These are phyloP conservation scores for Umimayanthus kanabou DNA, from an alignment of 92 coral and sea anemone genomes.

Conservation along the genomic window DNA sequence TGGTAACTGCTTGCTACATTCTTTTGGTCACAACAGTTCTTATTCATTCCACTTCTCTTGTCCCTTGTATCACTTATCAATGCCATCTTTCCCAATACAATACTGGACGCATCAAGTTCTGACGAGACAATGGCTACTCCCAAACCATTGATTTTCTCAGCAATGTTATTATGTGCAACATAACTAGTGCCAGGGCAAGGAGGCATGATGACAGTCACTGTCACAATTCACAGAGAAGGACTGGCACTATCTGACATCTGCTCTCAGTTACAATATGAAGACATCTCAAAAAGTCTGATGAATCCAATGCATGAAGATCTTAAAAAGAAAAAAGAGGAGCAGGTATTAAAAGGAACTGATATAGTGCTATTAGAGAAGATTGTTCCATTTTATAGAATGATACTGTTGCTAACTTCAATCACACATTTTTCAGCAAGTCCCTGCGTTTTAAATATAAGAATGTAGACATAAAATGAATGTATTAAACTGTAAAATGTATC, in stretches of 20 bases:
- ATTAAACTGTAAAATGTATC: no score
- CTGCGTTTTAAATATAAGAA: no score
- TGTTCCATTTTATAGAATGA: no score
- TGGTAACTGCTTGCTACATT: not conserved
- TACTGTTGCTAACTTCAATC: no score
- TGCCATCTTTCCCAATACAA: not conserved
- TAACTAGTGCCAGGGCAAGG: constrained; percentile 11
- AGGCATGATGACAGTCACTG: constrained; percentile 10
- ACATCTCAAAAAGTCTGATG: not conserved
- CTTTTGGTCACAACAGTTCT: not conserved
- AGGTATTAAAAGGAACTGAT: no score
- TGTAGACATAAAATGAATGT: no score
- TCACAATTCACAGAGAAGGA: not conserved
- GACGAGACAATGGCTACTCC: not conserved
- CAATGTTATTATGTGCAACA: not conserved
- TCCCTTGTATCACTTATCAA: not conserved
- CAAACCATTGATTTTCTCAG: not conserved
- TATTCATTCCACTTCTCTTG: not conserved
- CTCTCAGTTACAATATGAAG: no score
- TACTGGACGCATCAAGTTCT: not conserved
- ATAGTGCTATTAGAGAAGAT: not conserved
- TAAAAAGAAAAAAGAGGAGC: not conserved
- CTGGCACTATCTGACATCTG: not conserved
- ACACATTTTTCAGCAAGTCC: no score
- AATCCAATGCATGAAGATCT: not conserved